These are phyloP conservation scores for Nephrotoma guestfalica DNA, from an alignment of 2,888 invertebrate genomes.

Conservation along the genomic window DNA sequence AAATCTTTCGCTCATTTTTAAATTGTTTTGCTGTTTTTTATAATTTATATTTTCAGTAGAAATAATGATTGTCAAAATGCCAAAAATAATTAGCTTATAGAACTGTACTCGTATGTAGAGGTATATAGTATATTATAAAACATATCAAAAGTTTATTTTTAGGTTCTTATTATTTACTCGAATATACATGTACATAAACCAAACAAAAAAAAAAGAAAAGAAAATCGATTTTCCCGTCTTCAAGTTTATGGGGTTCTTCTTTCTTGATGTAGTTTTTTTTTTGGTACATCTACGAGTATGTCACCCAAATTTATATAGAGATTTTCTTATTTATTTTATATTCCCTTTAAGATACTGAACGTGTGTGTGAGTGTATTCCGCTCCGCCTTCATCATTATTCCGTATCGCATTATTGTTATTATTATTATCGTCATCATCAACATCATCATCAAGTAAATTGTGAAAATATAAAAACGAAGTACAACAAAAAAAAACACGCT, in stretches of 20 bases:
- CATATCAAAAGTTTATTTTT: neutral
- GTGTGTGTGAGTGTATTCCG: neutral
- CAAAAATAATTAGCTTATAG: neutral
- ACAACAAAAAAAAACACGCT: neutral
- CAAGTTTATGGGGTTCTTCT: neutral
- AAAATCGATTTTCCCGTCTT: neutral
- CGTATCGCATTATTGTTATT: neutral
- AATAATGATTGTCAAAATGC: neutral
- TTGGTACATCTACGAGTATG: neutral
- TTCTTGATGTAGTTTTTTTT: neutral
- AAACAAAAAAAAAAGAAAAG: neutral
- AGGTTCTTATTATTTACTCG: neutral
- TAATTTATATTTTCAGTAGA: neutral
- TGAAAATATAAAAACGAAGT: neutral
- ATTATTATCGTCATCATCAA: neutral
- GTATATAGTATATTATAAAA: neutral
- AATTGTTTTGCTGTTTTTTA: neutral
- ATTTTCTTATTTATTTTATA: neutral
- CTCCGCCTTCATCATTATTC: neutral
- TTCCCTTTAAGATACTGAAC: neutral
- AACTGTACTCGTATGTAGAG: neutral
- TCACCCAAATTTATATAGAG: neutral
- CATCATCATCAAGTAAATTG: neutral
- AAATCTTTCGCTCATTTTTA: neutral
- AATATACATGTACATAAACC: neutral